phyloP scores from a whole-genome alignment of 2,888 invertebrate species.

The Meghimatium bilineatum region DNA sequence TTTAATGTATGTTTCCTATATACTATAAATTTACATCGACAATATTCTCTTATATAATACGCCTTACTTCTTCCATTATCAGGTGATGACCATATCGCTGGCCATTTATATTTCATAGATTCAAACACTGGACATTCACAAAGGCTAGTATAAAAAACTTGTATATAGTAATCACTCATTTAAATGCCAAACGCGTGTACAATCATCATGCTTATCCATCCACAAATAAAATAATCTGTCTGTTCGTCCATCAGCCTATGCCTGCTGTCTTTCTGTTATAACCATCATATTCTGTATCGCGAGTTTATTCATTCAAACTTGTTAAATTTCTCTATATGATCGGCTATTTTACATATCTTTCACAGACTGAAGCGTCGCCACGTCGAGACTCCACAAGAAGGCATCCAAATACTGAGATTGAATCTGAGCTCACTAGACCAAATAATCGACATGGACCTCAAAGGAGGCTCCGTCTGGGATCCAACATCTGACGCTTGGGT shows the following conservation, averaged over 20 bases:
- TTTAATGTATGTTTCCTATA: too few species aligned
- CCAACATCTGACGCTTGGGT: background rate
- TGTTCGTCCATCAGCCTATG: too few species aligned
- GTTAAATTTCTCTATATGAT: background rate
- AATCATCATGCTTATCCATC: too few species aligned
- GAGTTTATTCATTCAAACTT: too few species aligned
- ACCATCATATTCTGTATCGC: too few species aligned
- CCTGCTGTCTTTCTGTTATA: too few species aligned
- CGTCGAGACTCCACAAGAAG: background rate
- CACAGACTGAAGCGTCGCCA: slow-evolving; percentile 14
- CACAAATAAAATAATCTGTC: too few species aligned
- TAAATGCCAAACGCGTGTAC: too few species aligned
- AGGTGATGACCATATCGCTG: background rate
- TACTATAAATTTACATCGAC: too few species aligned
- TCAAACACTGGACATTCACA: background rate
- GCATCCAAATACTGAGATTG: background rate
- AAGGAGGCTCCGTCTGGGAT: background rate
- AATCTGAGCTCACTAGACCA: background rate
- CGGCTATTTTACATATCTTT: background rate
- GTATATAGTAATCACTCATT: too few species aligned
- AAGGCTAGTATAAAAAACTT: background rate
- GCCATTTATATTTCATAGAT: background rate
- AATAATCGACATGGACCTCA: background rate
- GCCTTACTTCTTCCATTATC: background rate
- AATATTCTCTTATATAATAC: too few species aligned